Evolutionary conservation across 2,113 vertebrate genomes (phyloP).

Genomic region (Typhlomys cinereus): DNA sequence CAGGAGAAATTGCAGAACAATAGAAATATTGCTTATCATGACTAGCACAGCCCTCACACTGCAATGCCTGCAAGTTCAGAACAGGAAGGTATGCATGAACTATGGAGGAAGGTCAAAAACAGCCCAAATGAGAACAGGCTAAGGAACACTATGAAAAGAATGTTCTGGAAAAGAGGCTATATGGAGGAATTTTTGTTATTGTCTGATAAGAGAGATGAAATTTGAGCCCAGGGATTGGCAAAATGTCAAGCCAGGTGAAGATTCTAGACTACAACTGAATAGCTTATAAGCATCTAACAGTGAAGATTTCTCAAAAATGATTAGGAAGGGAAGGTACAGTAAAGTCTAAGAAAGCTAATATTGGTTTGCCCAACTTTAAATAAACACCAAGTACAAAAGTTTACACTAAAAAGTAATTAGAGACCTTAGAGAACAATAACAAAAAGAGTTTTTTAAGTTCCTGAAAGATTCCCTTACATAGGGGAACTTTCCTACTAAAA

Average conservation of each 20-base stretch:
- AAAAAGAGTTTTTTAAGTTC: conserved; percentile 13
- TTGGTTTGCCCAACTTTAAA: conserved; percentile 63
- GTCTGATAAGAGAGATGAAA: conserved; percentile 33
- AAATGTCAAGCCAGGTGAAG: conserved; percentile 51
- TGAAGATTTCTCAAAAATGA: conserved; percentile 61
- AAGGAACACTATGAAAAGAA: conserved; percentile 51
- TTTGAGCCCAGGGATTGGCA: conserved; percentile 76
- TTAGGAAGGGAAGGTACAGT: conserved; percentile 59
- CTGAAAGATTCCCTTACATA: conserved; percentile 29
- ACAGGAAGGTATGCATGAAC: not conserved
- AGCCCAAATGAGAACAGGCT: conserved; percentile 38
- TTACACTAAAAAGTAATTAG: conserved; percentile 42
- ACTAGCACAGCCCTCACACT: not conserved
- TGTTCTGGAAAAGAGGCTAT: conserved; percentile 61
- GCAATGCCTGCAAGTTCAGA: not conserved
- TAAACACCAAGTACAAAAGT: conserved; percentile 62
- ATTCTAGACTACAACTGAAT: conserved; percentile 55
- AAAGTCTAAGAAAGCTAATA: conserved; percentile 55
- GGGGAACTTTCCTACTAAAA: conserved; percentile 45
- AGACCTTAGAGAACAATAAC: conserved; percentile 26
- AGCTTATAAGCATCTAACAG: conserved; percentile 42
- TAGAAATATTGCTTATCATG: conserved; percentile 6
- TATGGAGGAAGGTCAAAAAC: conserved; percentile 18
- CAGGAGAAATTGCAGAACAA: not conserved
- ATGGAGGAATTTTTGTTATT: conserved; percentile 21